Conservation (phyloP, 2,797 vertebrate genomes). For the Pseudomugil gertrudae region DNA sequence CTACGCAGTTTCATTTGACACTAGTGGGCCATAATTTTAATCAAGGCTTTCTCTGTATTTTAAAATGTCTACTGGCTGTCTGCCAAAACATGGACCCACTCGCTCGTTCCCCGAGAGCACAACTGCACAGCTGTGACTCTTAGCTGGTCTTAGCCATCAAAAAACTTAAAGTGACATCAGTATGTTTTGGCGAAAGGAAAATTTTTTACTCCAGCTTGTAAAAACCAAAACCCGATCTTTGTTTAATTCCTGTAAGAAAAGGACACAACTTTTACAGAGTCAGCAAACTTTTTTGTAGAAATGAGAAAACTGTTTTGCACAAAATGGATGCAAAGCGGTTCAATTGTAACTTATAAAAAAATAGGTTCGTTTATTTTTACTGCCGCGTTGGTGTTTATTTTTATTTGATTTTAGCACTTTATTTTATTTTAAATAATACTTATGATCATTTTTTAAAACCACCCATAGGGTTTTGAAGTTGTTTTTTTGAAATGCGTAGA, state of each 20-base stretch:
- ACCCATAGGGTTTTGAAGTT: conserved; percentile 11
- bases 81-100: conserved; percentile 72
- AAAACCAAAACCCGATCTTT: conserved; percentile 34
- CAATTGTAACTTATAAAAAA: conserved; percentile 25
- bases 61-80: conserved; percentile 73
- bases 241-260: conserved; percentile 15
- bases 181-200: conserved; percentile 71
- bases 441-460: not conserved
- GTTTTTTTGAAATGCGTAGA: not conserved
- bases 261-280: not conserved
- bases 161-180: conserved; percentile 71
- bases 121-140: conserved; percentile 76
- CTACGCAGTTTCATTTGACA: conserved; percentile 66
- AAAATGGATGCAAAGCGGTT: conserved; percentile 1
- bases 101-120: conserved; percentile 61
- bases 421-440: conserved; percentile 18
- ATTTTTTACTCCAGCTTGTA: conserved; percentile 33
- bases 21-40: conserved; percentile 70
- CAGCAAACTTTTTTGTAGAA: conserved; percentile 24
- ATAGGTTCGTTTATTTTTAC: conserved; percentile 7
- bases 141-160: conserved; percentile 64
- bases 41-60: conserved; percentile 76
- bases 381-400: not conserved
- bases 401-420: not conserved
- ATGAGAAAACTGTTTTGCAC: conserved; percentile 5